phyloP scores from a whole-genome alignment of 2,888 invertebrate species.

The Lepidocyrtoides sp. region DNA sequence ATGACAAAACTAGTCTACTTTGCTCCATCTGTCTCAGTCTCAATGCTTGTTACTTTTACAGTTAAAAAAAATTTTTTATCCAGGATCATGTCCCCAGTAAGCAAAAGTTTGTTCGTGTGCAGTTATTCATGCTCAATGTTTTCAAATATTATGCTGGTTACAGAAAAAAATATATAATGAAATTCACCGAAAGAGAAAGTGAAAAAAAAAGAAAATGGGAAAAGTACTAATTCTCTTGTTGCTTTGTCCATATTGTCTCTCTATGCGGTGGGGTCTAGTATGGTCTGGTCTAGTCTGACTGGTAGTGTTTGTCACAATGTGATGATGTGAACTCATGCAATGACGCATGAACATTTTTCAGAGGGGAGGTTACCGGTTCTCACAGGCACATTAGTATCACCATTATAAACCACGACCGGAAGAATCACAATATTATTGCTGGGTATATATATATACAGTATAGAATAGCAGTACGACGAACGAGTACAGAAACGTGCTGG shows the following conservation, averaged over 20 bases:
- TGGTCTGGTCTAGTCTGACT: background rate
- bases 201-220: background rate
- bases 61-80: background rate
- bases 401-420: too few species aligned
- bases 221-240: background rate
- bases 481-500: too few species aligned
- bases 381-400: background rate
- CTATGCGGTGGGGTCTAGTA: too few species aligned
- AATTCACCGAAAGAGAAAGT: background rate
- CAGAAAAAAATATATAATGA: background rate
- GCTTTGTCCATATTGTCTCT: too few species aligned
- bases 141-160: background rate
- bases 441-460: too few species aligned
- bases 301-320: background rate
- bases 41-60: background rate
- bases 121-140: background rate
- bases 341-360: conserved; percentile 17
- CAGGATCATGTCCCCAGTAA: background rate
- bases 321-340: background rate
- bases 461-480: too few species aligned
- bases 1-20: too few species aligned
- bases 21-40: background rate
- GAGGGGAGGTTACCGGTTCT: background rate
- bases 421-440: too few species aligned
- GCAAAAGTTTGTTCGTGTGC: background rate